phyloP scores from a whole-genome alignment of 2,888 invertebrate genomes.

The Steromphala cineraria region DNA sequence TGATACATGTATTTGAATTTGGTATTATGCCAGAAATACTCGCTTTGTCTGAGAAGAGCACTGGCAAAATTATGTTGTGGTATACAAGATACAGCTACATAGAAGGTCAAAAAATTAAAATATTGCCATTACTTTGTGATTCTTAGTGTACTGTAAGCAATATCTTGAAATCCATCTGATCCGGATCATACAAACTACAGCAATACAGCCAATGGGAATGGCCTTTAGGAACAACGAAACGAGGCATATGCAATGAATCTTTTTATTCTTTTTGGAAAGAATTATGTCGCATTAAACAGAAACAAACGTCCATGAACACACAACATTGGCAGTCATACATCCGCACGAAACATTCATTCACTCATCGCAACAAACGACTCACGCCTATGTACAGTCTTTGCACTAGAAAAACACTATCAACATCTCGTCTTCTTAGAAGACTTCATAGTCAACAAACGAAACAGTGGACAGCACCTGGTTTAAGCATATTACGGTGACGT shows the following conservation, averaged over 20 bases:
- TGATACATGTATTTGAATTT: too few relatives aligned
- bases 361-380: not conserved
- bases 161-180: too few relatives aligned
- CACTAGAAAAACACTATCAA: conserved; percentile 11
- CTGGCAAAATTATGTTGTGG: too few relatives aligned
- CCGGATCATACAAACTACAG: too few relatives aligned
- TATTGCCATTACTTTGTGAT: too few relatives aligned
- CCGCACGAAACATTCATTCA: not conserved
- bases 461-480: not conserved
- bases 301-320: conserved; percentile 7
- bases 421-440: not conserved
- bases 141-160: too few relatives aligned
- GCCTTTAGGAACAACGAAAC: not conserved
- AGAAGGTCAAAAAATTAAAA: too few relatives aligned
- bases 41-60: too few relatives aligned
- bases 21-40: too few relatives aligned
- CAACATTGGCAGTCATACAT: not conserved
- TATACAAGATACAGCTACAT: too few relatives aligned
- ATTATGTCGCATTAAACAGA: conserved; percentile 15
- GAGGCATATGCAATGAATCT: not conserved
- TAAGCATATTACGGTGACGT: not conserved
- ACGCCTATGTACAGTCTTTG: conserved; percentile 12
- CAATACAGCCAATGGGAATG: too few relatives aligned
- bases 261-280: conserved; percentile 14
- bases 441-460: not conserved